Base-by-base conservation (phyloP, 2,888 invertebrate genomes). In the Tetanocera ferruginea region DNA sequence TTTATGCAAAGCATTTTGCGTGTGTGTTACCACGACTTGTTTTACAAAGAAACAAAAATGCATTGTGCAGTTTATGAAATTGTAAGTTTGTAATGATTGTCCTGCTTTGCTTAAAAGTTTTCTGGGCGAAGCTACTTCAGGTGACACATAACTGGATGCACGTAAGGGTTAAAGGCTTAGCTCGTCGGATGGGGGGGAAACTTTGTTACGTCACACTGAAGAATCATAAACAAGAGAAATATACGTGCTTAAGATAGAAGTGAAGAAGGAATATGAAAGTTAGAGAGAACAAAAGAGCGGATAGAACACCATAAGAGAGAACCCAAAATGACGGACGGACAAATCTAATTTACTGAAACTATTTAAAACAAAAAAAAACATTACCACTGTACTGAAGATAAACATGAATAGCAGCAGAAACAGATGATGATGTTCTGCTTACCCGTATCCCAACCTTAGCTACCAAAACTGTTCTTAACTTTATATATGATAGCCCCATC, bases 1-100 rank as follows among this genome's bases (percentile, higher is more conserved):
- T 81, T 82, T 82, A 82, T 81, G 82, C 80, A 82, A 81, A 82
- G 80, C 81, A 77, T 81, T 82, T 81, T 81, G 79, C 78, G 62
- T 73, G 43, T 62, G 49, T 62, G 60, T 23, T 25, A 51, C 69
- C 43, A 51, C 69, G 51, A 25, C 11, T 69, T 69, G 51, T 25
- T 69, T 67, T 51, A 51, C 51, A 51, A 69, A 52, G 51, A 49
- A 69, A 43, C 14, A 43, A 43, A 43, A 43, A 43, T 69, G 49
- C 43, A 69, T 51, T 69, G 28, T 34, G 34, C 37, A 31, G 64
- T 34, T 28, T n/a, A 37, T 66, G 23, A 52, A 19, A 17, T 3
- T 31, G 64, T 34, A 6, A 11, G 28, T 34, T 17, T 64, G 37
- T 37, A 37, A 37, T 37, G 37, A 37, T 6, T 37, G 37, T 37